Percentiles rank a stretch among this genome's conserved stretches.
Conservation (phyloP, 2,797 vertebrate species). For the Anas bahamensis region DNA sequence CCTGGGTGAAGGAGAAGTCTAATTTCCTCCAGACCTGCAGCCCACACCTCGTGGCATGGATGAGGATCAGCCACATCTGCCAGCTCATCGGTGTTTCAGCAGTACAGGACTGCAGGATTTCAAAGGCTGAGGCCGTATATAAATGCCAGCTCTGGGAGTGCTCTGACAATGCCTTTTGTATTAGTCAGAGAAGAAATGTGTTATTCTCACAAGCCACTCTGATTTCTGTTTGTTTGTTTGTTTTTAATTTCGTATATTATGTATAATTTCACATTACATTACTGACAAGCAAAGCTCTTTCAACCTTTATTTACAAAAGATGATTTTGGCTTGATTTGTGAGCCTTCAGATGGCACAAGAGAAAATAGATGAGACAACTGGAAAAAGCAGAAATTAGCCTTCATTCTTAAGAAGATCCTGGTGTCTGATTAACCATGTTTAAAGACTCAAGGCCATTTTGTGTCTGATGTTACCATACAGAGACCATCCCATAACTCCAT, state of each 20-base stretch:
- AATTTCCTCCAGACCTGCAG: background rate
- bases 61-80: background rate
- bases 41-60: background rate
- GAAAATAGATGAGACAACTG: background rate
- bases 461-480: background rate
- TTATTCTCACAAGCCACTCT: background rate
- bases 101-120: background rate
- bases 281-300: constrained; percentile 3
- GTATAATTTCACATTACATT: background rate
- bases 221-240: constrained; percentile 16
- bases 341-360: background rate
- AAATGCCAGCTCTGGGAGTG: background rate
- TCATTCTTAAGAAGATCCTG: background rate
- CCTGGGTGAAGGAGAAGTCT: background rate
- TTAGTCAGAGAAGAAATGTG: background rate
- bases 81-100: background rate
- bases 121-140: background rate
- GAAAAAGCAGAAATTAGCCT: background rate
- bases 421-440: background rate
- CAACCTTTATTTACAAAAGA: constrained; percentile 1
- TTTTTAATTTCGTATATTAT: background rate
- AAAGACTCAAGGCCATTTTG: background rate
- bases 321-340: background rate
- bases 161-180: background rate
- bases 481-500: background rate